Evolutionary conservation across 2,797 vertebrate species (phyloP).

Genomic region (Phrynocephalus forsythii): DNA sequence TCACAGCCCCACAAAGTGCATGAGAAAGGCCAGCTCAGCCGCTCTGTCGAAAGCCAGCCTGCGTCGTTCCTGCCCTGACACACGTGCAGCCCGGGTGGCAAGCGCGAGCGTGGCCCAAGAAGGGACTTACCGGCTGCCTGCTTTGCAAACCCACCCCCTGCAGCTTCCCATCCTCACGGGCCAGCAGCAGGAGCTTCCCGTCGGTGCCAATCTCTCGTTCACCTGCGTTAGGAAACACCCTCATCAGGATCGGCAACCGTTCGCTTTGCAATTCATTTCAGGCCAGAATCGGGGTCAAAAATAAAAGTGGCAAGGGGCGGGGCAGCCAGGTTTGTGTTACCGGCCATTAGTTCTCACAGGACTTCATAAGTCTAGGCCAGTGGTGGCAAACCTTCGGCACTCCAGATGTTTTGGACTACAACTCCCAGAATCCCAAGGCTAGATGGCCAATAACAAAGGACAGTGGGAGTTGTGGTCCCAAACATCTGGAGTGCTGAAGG

Average conservation of each 20-base stretch:
- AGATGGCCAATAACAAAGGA: no score
- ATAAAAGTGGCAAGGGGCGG: not conserved
- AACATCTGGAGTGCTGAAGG: no score
- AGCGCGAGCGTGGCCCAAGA: fast-evolving
- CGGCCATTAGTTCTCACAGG: no score
- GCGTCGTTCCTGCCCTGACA: not conserved
- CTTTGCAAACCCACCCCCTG: conserved; percentile 81
- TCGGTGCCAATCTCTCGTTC: conserved; percentile 82
- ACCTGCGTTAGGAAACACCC: conserved; percentile 62
- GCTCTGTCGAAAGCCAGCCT: not conserved
- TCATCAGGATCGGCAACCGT: fast-evolving
- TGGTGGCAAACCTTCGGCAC: no score
- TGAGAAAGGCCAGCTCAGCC: not conserved
- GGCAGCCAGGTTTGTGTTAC: not conserved
- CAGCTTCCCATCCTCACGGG: conserved; percentile 81
- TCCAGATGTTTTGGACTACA: no score
- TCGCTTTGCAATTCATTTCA: not conserved
- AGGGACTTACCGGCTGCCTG: conserved; percentile 77
- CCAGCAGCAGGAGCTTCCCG: conserved; percentile 80
- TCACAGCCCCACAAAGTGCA: not conserved
- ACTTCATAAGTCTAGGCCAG: no score
- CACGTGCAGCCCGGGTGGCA: not conserved
- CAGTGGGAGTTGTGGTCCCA: no score
- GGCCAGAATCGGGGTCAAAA: not conserved
- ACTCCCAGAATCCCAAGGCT: no score